Percentiles rank a stretch among this genome's conserved stretches.
Evolutionary conservation across 2,113 vertebrate genomes (phyloP).

Genomic region (Phaethornis superciliosus): DNA sequence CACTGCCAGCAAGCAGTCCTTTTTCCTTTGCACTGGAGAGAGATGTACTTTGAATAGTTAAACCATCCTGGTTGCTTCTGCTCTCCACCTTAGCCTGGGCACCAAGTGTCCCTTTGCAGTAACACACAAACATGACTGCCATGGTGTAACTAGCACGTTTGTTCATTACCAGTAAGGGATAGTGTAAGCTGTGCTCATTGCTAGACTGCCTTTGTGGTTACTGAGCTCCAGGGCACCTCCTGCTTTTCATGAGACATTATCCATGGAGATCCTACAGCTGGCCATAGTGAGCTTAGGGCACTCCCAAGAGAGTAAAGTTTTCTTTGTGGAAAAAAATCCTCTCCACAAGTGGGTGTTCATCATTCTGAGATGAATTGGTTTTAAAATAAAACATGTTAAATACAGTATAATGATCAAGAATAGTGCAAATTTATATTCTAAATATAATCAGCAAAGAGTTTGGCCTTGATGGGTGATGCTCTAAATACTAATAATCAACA

Average conservation of each 20-base stretch:
- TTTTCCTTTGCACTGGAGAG: background rate
- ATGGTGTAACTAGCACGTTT: background rate
- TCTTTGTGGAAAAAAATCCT: background rate
- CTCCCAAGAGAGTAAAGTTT: background rate
- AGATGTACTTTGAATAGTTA: background rate
- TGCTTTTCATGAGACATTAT: background rate
- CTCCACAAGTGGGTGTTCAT: background rate
- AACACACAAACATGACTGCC: background rate
- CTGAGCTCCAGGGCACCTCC: background rate
- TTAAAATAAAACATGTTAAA: background rate
- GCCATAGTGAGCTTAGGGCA: background rate
- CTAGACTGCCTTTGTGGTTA: background rate
- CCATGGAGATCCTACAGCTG: background rate
- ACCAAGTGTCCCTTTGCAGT: background rate
- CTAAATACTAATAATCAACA: background rate
- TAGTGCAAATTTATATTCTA: background rate
- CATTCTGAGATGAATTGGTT: background rate
- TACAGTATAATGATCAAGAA: background rate
- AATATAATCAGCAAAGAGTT: background rate
- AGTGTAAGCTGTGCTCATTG: background rate
- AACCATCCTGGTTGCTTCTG: background rate
- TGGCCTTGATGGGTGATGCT: background rate
- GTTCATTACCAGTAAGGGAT: background rate
- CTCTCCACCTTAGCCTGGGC: background rate
- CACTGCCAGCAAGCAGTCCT: background rate